Evolutionary conservation across 1,140 invertebrate genomes (phyloP).

Genomic region (Aphaenogaster ashmeadi): DNA sequence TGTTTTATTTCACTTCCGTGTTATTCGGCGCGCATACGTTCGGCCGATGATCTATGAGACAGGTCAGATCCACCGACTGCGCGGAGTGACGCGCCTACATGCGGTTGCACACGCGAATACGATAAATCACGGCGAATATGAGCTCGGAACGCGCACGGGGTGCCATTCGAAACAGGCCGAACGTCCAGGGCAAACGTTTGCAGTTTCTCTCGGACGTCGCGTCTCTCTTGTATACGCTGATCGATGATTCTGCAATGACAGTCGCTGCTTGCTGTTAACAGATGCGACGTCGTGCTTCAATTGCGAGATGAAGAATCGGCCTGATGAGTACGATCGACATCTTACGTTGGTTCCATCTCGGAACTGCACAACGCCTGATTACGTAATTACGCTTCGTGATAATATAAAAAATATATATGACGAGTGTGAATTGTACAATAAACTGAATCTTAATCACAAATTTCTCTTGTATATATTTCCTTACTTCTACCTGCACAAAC

Average conservation of each 20-base stretch:
- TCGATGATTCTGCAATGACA: slow-evolving; percentile 75
- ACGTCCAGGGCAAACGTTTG: slow-evolving; percentile 74
- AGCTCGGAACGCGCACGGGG: slow-evolving; percentile 65
- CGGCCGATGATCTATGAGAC: slow-evolving; percentile 70
- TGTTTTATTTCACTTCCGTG: slow-evolving; percentile 50
- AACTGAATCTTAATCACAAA: slow-evolving; percentile 34
- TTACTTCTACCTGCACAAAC: not conserved
- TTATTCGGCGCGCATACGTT: slow-evolving; percentile 46
- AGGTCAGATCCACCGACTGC: slow-evolving; percentile 64
- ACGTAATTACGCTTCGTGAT: not conserved
- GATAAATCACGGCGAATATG: slow-evolving; percentile 78
- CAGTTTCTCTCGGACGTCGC: slow-evolving; percentile 70
- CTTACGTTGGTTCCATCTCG: not conserved
- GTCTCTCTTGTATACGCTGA: slow-evolving; percentile 61
- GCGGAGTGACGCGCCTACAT: slow-evolving; percentile 61
- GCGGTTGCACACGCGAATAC: slow-evolving; percentile 67
- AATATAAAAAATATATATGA: not conserved
- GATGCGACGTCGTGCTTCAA: slow-evolving; percentile 60
- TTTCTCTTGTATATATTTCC: not conserved
- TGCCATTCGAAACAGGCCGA: slow-evolving; percentile 76
- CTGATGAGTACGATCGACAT: slow-evolving; percentile 27
- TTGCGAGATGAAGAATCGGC: slow-evolving; percentile 68
- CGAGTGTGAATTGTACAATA: not conserved
- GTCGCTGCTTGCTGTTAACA: slow-evolving; percentile 66
- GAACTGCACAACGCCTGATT: no score